Evolutionary conservation across 1,140 invertebrate species (phyloP).

Genomic region (Muscidifurax raptorellus): DNA sequence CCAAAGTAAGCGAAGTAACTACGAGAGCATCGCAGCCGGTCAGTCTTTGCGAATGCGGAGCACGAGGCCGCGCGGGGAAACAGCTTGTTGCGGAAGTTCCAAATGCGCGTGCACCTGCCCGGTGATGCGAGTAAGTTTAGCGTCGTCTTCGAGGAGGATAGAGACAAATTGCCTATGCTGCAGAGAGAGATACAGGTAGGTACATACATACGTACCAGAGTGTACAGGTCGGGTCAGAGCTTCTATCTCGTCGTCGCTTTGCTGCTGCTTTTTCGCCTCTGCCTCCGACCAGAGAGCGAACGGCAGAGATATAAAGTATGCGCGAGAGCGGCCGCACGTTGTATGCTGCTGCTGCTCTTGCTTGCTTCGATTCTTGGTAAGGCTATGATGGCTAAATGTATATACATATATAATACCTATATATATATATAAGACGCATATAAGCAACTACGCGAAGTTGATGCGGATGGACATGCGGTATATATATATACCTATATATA

Average conservation of each 20-base stretch:
- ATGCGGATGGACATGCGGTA: no score
- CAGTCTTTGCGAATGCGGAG: not conserved
- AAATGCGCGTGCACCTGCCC: not conserved
- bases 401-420: no score
- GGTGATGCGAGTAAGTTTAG: not conserved
- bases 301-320: not conserved
- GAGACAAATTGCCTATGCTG: not conserved
- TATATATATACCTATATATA: no score
- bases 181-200: not conserved
- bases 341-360: not conserved
- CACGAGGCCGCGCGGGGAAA: not conserved
- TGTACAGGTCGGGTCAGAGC: not conserved
- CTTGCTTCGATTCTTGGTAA: not conserved
- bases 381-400: no score
- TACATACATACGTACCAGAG: not conserved
- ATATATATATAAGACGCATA: no score
- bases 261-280: not conserved
- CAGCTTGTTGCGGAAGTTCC: not conserved
- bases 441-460: no score
- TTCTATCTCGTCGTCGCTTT: not conserved
- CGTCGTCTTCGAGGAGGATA: not conserved
- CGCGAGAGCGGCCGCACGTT: not conserved
- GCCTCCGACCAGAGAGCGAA: not conserved
- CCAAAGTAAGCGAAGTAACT: not conserved
- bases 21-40: not conserved